Evolutionary conservation across 2,888 invertebrate species (phyloP), one percentile per base, ranked within the genome.

Genomic region (Latheticus oryzae): DNA sequence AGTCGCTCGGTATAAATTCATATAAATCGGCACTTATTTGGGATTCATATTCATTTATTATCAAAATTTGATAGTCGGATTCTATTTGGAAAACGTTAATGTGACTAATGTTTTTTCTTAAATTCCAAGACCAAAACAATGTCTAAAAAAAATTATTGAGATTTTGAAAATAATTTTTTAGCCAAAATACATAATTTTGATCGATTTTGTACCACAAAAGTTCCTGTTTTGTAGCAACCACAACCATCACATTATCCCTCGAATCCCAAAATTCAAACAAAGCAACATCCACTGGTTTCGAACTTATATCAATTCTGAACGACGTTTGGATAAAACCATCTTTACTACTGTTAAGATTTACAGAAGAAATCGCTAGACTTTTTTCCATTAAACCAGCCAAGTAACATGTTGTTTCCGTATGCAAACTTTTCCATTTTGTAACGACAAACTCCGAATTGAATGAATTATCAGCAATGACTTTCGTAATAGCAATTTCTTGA

Each of bases 201-300:
- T 9, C n/a, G 2, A 78, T 61, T 48, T 63, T 70, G 58, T 72
- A 77, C 77, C 78, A 79, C 17, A 62, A 19, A 13, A 79, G 51
- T 23, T 69, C 67, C n/a, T n/a, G n/a, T n/a, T n/a, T n/a, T 3
- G 56, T 26, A 0, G 38, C 30, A 17, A 12, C 9, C 5, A 43
- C 47, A 5, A 58, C 50, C 5, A 58, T 40, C 2, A 54, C 51
- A 12, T 21, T 8, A 1, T 9, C 17, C 9, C 7, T 37, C 0
- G 5, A 3, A 12, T 54, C 37, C 45, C 43, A 43, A 35, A 26
- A 13, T 42, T 57, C 26, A 13, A 57, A 50, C 16, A 57, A 5
- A 4, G 64, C 56, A n/a, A 66, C 58, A 62, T 70, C 71, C 3
- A 50, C n/a, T n/a, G n/a, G n/a, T n/a, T n/a, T n/a, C n/a, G n/a